Conservation (phyloP, 2,113 vertebrate species). For the Pteropus alecto region DNA sequence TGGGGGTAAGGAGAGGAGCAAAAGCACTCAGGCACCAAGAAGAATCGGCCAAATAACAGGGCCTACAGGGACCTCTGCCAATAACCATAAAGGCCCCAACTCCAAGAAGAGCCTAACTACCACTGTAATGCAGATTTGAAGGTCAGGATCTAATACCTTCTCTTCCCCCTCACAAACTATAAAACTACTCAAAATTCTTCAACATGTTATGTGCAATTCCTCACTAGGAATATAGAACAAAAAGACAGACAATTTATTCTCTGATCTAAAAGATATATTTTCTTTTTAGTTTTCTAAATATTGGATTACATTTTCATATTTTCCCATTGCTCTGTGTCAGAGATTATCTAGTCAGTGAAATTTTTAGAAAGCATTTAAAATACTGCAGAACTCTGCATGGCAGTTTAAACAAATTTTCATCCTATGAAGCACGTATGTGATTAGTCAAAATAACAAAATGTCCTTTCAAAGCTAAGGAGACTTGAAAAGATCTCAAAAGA, state of each 20-base stretch:
- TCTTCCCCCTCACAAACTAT: not conserved
- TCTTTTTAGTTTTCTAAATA: not conserved
- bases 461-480: not conserved
- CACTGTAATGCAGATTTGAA: not conserved
- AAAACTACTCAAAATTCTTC: not conserved
- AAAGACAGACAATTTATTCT: not conserved
- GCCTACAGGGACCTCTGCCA: not conserved
- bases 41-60: not conserved
- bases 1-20: not conserved
- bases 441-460: slow-evolving; percentile 13
- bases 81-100: not conserved
- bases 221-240: not conserved
- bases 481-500: not conserved
- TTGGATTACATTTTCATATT: not conserved
- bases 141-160: not conserved
- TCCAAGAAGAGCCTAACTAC: not conserved
- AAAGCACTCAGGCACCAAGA: not conserved
- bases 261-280: not conserved
- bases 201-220: not conserved
- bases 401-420: not conserved
- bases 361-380: slow-evolving; percentile 35
- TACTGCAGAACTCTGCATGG: not conserved
- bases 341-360: not conserved
- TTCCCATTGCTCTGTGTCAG: not conserved
- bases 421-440: not conserved